Base-by-base conservation (phyloP, 2,888 invertebrate genomes). In the Philhelius pedissequus region DNA sequence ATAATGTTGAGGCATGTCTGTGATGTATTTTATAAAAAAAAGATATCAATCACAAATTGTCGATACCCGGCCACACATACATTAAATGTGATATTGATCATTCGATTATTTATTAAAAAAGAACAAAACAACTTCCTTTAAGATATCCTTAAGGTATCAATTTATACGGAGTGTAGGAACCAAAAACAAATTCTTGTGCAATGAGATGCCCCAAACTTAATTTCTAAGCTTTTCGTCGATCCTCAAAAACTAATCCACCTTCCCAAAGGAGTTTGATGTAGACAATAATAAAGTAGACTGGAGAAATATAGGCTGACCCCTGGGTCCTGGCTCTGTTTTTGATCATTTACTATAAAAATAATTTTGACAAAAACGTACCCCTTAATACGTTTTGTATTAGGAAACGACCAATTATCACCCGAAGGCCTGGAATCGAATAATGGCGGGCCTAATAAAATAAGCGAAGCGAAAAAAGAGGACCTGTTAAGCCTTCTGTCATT, bases 41-140 rank as follows among this genome's bases (percentile, higher is more conserved):
- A 40, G 45, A 75, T 27, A 86, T 86, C 27, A 84, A 86, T 48
- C 78, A 86, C 45, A 86, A 86, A 45, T 86, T 86, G 71, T 68
- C 83, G 60, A 56, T 84, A 15, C 76, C 86, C 20, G 82, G 79
- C 7, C 79, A 79, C 62, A 80, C 64, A 56, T 76, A 78, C 13
- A 80, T 79, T 74, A 75, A 84, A 40, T 78, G 74, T 48, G 84
- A 79, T 11, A 35, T 58, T 15, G 75, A 75, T 20, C 69, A 79
- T 54, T 48, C 77, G 1, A n/a, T 68, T 2, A 86, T n/a, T 83
- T 15, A 78, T 80, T 45, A 73, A 78, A 22, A 86, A 86, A 35
- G 79, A 83, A 68, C n/a, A 87, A 86, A 56, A 50, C 22, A 38
- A 25, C 66, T 5, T 13, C 64, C 20, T 66, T 50, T 11, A 45